Evolutionary conservation across 2,888 invertebrate genomes (phyloP), one percentile per base, ranked within the genome.

Genomic region (Dasypolia templi): DNA sequence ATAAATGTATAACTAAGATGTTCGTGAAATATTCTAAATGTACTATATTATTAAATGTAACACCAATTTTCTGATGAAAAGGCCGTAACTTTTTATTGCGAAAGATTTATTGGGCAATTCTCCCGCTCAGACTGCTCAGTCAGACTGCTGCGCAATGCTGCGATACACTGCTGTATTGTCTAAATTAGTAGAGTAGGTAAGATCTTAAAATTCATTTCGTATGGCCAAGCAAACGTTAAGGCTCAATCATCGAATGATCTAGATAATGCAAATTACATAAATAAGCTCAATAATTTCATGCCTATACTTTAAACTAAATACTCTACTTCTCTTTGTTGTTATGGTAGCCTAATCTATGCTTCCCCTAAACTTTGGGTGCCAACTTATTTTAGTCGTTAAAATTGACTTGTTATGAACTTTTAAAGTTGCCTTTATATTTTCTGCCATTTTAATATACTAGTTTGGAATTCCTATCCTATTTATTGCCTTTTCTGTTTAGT

Each of bases 281-380:
- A 42, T 42, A 68, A 35, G 56, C 51, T 69, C 66, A 26, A 49
- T 53, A 51, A 59, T 64, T 59, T 51, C 11, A 53, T 65, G 44
- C 26, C 35, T 81, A 72, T n/a, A 42, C 70, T 44, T 74, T 11
- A 32, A 65, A 44, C 44, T 26, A 63, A 58, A 53, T 14, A 3
- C 55, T 81, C 64, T 75, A 56, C 75, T 69, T 55, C 12, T 81
- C 81, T 81, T 81, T 81, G 83, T 73, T 82, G 79, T 72, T 69
- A 35, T 35, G 61, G 86, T 82, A 84, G 75, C 77, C 71, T 83
- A 74, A 68, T 65, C 39, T 75, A 83, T 75, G 79, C 86, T 87
- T 87, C 86, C 86, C 69, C 78, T 82, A 75, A 69, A 75, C 42
- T 82, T 84, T 77, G 67, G 84, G 91, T 90, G 91, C 90, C 90